A percentile compares a stretch with the other conserved stretches of the same genome.
phyloP scores from a whole-genome alignment of 2,888 invertebrate species.

The Sphecodes monilicornis region DNA sequence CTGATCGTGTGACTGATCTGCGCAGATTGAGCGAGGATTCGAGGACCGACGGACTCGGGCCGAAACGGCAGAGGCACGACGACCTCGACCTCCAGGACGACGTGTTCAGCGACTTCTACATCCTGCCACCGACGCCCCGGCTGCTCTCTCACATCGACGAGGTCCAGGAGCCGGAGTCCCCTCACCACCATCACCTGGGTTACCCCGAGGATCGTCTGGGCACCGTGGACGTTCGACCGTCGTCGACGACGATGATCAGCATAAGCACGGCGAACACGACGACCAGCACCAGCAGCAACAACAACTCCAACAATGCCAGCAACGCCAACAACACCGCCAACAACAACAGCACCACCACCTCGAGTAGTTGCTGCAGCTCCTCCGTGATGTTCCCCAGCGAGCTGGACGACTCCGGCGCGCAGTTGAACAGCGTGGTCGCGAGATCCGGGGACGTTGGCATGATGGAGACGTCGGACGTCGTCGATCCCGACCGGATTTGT shows the following conservation, averaged over 20 bases:
- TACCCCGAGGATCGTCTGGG: slow-evolving; percentile 68
- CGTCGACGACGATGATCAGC: slow-evolving; percentile 56
- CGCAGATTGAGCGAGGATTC: slow-evolving; percentile 77
- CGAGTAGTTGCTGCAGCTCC: slow-evolving; percentile 56
- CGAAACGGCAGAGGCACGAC: slow-evolving; percentile 84
- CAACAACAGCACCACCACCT: slow-evolving; percentile 23
- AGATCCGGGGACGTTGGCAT: slow-evolving; percentile 59
- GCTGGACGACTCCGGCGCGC: slow-evolving; percentile 55
- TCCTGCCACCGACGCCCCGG: slow-evolving; percentile 88
- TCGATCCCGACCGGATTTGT: slow-evolving; percentile 79
- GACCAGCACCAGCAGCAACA: slow-evolving; percentile 31
- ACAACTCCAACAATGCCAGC: slow-evolving; percentile 34
- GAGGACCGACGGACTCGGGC: slow-evolving; percentile 72
- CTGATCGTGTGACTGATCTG: background rate
- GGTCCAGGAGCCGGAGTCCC: slow-evolving; percentile 75
- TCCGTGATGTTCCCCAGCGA: slow-evolving; percentile 62
- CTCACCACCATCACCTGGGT: slow-evolving; percentile 66
- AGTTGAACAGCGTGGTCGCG: slow-evolving; percentile 38
- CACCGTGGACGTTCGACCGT: slow-evolving; percentile 69
- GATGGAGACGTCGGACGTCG: slow-evolving; percentile 76
- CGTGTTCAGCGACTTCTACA: slow-evolving; percentile 90
- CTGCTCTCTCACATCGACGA: slow-evolving; percentile 89
- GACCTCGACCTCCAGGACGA: slow-evolving; percentile 90
- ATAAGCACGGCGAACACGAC: slow-evolving; percentile 60
- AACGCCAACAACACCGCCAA: slow-evolving; percentile 57